Percentiles rank a stretch among this genome's conserved stretches.
Evolutionary conservation across 2,888 invertebrate species (phyloP).

Genomic region (Smittia sp.): DNA sequence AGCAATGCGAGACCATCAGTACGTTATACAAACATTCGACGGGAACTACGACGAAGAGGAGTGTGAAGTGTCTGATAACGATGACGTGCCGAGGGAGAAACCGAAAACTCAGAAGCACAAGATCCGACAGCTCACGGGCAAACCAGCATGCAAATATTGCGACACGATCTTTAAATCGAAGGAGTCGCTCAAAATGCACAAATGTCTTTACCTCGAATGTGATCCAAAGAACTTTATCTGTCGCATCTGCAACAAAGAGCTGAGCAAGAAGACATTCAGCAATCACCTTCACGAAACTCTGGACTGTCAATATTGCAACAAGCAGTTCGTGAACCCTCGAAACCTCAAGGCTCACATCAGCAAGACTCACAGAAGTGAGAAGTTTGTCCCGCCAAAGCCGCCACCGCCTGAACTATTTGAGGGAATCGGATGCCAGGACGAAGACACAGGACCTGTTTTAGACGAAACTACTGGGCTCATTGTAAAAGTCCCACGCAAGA

Average conservation of each 20-base stretch:
- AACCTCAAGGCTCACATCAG: conserved; percentile 25
- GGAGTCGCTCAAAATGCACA: not conserved
- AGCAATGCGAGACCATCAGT: conserved; percentile 15
- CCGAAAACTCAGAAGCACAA: conserved; percentile 8
- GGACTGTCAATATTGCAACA: conserved; percentile 26
- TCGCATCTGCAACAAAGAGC: conserved; percentile 32
- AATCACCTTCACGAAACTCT: conserved; percentile 32
- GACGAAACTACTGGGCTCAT: conserved; percentile 27
- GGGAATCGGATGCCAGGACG: not conserved
- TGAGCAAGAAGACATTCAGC: conserved; percentile 30
- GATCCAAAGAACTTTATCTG: conserved; percentile 37
- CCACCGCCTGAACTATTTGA: not conserved
- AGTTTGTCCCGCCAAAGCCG: not conserved
- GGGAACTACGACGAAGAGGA: not conserved
- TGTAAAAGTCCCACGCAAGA: not conserved
- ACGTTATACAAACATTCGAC: not conserved
- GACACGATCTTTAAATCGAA: conserved; percentile 34
- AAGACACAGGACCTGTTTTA: not conserved
- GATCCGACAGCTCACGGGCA: conserved; percentile 27
- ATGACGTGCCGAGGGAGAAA: not conserved
- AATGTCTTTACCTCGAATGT: conserved; percentile 22
- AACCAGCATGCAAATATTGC: conserved; percentile 36
- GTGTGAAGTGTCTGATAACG: not conserved
- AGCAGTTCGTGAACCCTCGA: conserved; percentile 22
- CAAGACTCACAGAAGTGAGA: conserved; percentile 3